A percentile compares a stretch with the other conserved stretches of the same genome.
phyloP scores from a whole-genome alignment of 2,113 vertebrate genomes.

The Dasypus novemcinctus region DNA sequence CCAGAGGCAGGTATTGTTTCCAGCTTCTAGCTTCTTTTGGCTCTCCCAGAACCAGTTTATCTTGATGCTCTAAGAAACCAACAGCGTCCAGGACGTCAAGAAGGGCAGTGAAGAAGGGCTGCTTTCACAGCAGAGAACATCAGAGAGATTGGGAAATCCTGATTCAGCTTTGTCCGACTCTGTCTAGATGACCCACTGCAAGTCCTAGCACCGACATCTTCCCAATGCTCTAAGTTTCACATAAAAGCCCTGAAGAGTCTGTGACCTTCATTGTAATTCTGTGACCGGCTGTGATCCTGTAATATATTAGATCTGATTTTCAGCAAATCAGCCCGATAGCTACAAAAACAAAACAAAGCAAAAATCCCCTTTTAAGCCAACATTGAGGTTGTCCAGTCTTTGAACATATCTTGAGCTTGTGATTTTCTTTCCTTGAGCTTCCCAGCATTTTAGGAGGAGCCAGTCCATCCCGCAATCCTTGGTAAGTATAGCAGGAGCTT shows the following conservation, averaged over 20 bases:
- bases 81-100: background rate
- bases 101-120: background rate
- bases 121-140: background rate
- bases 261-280: background rate
- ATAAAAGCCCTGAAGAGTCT: background rate
- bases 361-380: background rate
- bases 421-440: background rate
- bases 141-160: background rate
- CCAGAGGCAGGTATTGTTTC: background rate
- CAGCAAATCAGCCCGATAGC: background rate
- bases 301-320: background rate
- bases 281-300: background rate
- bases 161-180: background rate
- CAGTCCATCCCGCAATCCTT: background rate
- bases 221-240: background rate
- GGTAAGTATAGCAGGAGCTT: background rate
- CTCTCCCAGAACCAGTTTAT: background rate
- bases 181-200: background rate
- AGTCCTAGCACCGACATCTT: background rate
- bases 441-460: no score
- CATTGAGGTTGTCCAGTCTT: background rate
- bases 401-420: background rate
- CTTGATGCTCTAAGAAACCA: background rate
- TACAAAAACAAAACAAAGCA: background rate
- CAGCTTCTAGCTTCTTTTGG: background rate